Conservation (phyloP, 1,140 invertebrate species). For the Saccostrea glomerata region DNA sequence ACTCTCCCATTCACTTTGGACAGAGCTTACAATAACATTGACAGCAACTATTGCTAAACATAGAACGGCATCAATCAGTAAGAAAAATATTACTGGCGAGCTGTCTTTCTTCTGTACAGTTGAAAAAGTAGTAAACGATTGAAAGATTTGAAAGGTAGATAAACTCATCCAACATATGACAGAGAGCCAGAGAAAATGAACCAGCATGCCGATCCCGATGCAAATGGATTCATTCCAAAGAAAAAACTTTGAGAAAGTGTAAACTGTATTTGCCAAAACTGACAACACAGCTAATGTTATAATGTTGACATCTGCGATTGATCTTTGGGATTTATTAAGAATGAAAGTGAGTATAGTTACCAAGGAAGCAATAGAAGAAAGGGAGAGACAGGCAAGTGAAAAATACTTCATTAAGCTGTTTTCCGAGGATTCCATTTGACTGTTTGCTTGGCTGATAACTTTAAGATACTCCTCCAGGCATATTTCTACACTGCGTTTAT, state of each 20-base stretch:
- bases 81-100: not conserved
- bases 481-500: not conserved
- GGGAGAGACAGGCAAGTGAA: not conserved
- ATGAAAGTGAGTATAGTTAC: not conserved
- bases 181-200: not conserved
- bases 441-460: not conserved
- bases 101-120: not conserved
- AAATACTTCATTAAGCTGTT: not conserved
- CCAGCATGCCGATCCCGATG: not conserved
- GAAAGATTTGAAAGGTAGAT: slow-evolving; percentile 23
- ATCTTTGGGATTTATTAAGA: not conserved
- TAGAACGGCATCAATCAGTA: not conserved
- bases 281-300: not conserved
- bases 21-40: not conserved
- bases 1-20: not conserved
- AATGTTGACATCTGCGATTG: not conserved
- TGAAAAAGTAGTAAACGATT: not conserved
- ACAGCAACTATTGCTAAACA: not conserved
- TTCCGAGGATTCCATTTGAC: not conserved
- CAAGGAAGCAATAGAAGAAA: not conserved
- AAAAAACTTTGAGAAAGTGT: too few relatives aligned
- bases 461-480: not conserved
- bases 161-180: slow-evolving; percentile 9
- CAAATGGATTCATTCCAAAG: not conserved
- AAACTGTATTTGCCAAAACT: too few relatives aligned